Evolutionary conservation across 2,113 vertebrate genomes (phyloP), one percentile per base, ranked within the genome.

Genomic region (Chaenocephalus aceratus): DNA sequence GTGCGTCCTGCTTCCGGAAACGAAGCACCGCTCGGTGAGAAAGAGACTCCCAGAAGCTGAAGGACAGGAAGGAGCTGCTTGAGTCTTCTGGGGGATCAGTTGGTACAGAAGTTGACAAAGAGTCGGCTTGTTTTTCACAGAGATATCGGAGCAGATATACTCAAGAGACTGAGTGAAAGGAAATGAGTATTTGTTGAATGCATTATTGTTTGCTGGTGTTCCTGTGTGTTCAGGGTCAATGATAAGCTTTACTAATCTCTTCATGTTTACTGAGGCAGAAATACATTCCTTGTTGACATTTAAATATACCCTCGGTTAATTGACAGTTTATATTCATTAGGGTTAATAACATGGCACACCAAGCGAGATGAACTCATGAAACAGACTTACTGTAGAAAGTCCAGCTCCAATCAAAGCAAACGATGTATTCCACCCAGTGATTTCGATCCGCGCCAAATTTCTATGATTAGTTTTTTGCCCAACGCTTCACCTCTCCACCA

Each of bases 1-100:
- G 75, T 44, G 14, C 53, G 65, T 77, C 67, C 26, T 80, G 85
- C 90, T 92, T 94, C 91, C 90, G 88, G 91, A 94, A 82, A 89
- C 8, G 63, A 79, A 82, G 72, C 87, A 81, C 86, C 86, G 85
- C 89, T 91, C 77, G 23, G 52, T 48, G 72, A 88, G 72, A 85
- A 91, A 89, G 84, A 91, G 80, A 88, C 82, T 68, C 75, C 73
- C 69, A 69, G 79, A 89, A 82, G 63, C 49, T 75, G 62, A 5
- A 48, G 75, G 79, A 80, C 88, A 54, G 72, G 85, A 87, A 88
- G 74, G 72, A 82, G 78, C 59, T 77, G 75, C 86, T 4, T 30
- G 30, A 30, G 74, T 82, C 76, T 85, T 72, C 45, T 62, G 11
- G 21, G 56, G 65, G 34, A 30, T 73, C 30, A 18, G 1, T 41